Conservation (phyloP, 1,140 invertebrate species). For the Stegodyphus dumicola region DNA sequence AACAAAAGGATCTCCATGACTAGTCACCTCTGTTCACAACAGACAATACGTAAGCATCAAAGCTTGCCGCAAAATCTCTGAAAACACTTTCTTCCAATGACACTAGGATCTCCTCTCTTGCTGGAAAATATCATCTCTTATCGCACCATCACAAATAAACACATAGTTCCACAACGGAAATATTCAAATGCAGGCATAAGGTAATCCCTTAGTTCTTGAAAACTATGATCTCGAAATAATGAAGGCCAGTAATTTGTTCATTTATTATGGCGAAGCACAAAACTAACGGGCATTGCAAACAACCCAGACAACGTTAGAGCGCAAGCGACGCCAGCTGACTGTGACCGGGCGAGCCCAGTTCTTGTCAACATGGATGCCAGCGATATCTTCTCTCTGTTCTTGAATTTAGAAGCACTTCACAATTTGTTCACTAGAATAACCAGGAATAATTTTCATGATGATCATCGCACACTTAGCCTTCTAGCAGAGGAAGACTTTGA, state of each 20-base stretch:
- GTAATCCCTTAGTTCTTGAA: background rate
- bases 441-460: background rate
- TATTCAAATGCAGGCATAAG: background rate
- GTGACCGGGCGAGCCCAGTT: slow-evolving; percentile 58
- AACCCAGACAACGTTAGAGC: slow-evolving; percentile 48
- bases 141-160: background rate
- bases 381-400: slow-evolving; percentile 44
- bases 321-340: slow-evolving; percentile 58
- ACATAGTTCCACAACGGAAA: background rate
- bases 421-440: background rate
- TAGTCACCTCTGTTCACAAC: background rate
- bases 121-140: slow-evolving; percentile 49
- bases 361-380: slow-evolving; percentile 57
- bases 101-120: background rate
- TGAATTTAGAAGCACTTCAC: background rate
- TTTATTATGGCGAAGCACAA: background rate
- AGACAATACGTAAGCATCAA: background rate
- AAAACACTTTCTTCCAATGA: slow-evolving; percentile 48
- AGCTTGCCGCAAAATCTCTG: slow-evolving; percentile 19
- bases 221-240: background rate
- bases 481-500: background rate
- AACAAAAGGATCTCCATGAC: background rate
- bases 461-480: background rate
- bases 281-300: background rate
- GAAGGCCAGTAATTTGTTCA: background rate